Evolutionary conservation across 92 coral and sea anemone genomes (phyloP).

Genomic region (Nematostella vectensis): DNA sequence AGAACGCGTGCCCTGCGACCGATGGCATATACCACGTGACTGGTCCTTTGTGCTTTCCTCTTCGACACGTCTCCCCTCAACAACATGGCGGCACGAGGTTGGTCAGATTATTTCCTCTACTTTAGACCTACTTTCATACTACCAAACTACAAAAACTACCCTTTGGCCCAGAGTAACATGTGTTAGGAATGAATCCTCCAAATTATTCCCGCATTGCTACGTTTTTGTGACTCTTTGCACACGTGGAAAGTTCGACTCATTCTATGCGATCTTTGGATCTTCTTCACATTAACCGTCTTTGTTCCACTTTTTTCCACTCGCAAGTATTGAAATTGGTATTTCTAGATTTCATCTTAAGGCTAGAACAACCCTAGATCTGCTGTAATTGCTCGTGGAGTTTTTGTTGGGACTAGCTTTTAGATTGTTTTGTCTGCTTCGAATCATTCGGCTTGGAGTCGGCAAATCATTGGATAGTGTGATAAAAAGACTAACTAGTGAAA

Average conservation of each 20-base stretch:
- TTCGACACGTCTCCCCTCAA: conserved; percentile 97
- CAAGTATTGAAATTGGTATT: too few species aligned
- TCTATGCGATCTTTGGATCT: too few species aligned
- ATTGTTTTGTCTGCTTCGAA: too few species aligned
- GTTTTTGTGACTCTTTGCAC: not conserved
- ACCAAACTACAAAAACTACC: not conserved
- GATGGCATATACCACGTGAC: conserved; percentile 44
- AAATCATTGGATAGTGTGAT: too few species aligned
- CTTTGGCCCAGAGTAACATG: not conserved
- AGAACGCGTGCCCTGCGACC: not conserved
- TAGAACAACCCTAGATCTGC: too few species aligned
- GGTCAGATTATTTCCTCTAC: not conserved
- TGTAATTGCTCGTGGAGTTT: too few species aligned
- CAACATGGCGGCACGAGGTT: conserved; percentile 99
- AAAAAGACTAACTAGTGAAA: too few species aligned
- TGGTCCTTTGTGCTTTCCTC: conserved; percentile 49
- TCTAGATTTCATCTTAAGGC: too few species aligned
- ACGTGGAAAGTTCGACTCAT: not conserved
- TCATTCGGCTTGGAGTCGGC: too few species aligned
- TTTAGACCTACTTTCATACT: not conserved
- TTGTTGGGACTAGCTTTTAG: too few species aligned
- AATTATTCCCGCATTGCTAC: not conserved
- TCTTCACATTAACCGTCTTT: too few species aligned
- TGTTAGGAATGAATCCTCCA: not conserved
- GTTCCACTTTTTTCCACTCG: too few species aligned